A percentile compares a stretch with the other conserved stretches of the same genome.
Evolutionary conservation across 2,888 invertebrate genomes (phyloP).

Genomic region (Philaethria dido): DNA sequence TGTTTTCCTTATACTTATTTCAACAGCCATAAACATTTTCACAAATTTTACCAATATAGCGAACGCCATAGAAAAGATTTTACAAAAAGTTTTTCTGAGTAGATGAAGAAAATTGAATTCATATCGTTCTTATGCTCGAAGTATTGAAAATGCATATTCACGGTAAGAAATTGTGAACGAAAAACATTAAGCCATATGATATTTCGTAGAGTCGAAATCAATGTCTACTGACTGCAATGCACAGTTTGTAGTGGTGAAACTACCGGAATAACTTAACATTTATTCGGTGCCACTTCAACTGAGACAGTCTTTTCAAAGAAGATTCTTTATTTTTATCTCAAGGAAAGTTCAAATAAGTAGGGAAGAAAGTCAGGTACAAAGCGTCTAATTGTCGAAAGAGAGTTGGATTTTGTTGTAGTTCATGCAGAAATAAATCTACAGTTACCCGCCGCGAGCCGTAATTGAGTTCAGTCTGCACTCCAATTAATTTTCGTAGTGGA

Average conservation of each 20-base stretch:
- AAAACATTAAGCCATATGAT: not conserved
- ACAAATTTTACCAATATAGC: not conserved
- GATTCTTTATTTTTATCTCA: slow-evolving; percentile 30
- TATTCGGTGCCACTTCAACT: slow-evolving; percentile 35
- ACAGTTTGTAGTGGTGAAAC: slow-evolving; percentile 20
- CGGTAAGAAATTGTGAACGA: slow-evolving; percentile 21
- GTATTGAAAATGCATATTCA: slow-evolving; percentile 12
- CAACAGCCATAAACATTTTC: no score
- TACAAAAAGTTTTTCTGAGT: slow-evolving; percentile 33
- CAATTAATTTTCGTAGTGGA: slow-evolving; percentile 54
- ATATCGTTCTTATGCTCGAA: slow-evolving; percentile 17
- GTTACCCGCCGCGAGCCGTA: slow-evolving; percentile 51
- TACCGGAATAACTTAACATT: slow-evolving; percentile 22
- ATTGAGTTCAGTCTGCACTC: slow-evolving; percentile 54
- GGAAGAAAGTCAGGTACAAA: slow-evolving; percentile 40
- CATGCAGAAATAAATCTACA: slow-evolving; percentile 59
- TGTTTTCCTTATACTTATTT: no score
- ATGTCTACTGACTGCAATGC: slow-evolving; percentile 15
- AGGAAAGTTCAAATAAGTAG: slow-evolving; percentile 47
- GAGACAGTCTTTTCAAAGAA: slow-evolving; percentile 27
- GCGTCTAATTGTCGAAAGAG: slow-evolving; percentile 60
- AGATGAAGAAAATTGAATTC: slow-evolving; percentile 43
- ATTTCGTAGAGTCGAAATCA: slow-evolving; percentile 22
- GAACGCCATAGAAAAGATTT: not conserved
- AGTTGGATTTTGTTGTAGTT: slow-evolving; percentile 53